These are phyloP conservation scores for Deilephila porcellus DNA, from an alignment of 2,888 invertebrate species.

Conservation along the genomic window DNA sequence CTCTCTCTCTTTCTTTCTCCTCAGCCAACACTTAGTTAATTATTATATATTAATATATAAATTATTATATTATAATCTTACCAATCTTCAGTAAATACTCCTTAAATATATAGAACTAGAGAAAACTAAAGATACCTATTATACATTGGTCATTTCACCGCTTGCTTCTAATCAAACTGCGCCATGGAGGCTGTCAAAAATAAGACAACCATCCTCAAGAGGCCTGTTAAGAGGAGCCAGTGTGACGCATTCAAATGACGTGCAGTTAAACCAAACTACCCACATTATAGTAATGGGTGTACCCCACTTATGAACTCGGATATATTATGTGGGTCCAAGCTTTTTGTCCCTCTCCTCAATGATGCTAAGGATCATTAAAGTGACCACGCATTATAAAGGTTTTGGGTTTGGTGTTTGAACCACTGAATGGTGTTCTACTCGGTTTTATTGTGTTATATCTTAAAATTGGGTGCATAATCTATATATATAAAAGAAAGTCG, in stretches of 20 bases:
- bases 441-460: too few relatives aligned
- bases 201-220: neutral
- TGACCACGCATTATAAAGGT: conserved; percentile 9
- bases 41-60: too few relatives aligned
- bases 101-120: too few relatives aligned
- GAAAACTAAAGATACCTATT: too few relatives aligned
- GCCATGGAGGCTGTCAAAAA: neutral
- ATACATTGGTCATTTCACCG: too few relatives aligned
- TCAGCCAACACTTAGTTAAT: too few relatives aligned
- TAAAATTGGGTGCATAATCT: too few relatives aligned
- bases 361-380: conserved; percentile 1
- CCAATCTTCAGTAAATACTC: too few relatives aligned
- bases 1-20: too few relatives aligned
- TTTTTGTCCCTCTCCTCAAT: conserved; percentile 9
- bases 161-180: too few relatives aligned
- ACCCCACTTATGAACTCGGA: conserved; percentile 25
- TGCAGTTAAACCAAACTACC: conserved; percentile 28
- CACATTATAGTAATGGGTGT: conserved; percentile 25
- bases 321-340: conserved; percentile 19
- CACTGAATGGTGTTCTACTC: neutral
- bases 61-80: too few relatives aligned
- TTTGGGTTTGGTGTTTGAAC: neutral
- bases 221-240: neutral
- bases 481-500: too few relatives aligned
- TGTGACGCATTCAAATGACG: neutral